phyloP scores from a whole-genome alignment of 2,797 vertebrate species.

The Apodemus agrarius region DNA sequence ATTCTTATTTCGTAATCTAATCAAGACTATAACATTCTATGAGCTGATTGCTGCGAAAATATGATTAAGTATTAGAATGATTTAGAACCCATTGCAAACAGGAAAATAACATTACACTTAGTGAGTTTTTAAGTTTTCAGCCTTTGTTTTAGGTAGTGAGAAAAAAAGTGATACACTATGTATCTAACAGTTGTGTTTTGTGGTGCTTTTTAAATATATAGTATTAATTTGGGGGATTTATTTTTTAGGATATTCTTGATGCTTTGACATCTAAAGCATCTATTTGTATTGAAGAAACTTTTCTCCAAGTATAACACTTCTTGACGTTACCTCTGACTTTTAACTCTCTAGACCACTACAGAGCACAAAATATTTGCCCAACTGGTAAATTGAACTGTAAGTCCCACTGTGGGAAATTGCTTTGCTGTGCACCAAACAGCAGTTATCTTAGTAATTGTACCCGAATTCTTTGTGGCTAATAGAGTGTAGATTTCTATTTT shows the following conservation, averaged over 20 bases:
- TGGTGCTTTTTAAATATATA: constrained; percentile 70
- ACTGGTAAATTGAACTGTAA: constrained; percentile 92
- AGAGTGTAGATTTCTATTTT: constrained; percentile 86
- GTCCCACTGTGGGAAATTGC: constrained; percentile 91
- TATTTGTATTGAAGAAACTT: constrained; percentile 86
- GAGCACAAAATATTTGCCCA: constrained; percentile 91
- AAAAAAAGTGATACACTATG: constrained; percentile 29
- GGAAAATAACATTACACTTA: constrained; percentile 63
- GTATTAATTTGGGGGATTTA: constrained; percentile 67
- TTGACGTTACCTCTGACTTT: constrained; percentile 87
- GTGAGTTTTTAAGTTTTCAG: constrained; percentile 54
- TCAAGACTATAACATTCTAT: constrained; percentile 73
- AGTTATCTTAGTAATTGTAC: constrained; percentile 91
- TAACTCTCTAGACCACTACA: constrained; percentile 89
- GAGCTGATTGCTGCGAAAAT: constrained; percentile 68
- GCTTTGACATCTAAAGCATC: constrained; percentile 81
- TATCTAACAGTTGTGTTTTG: constrained; percentile 68
- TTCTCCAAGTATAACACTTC: constrained; percentile 86
- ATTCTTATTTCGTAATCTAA: constrained; percentile 67
- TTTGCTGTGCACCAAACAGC: constrained; percentile 91
- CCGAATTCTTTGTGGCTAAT: constrained; percentile 90
- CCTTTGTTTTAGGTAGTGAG: constrained; percentile 33
- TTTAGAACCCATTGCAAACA: constrained; percentile 73
- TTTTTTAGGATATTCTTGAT: constrained; percentile 51
- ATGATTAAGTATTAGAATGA: constrained; percentile 69